These are phyloP conservation scores for Drosophila mettleri DNA, from an alignment of 2,888 invertebrate species.

Conservation along the genomic window DNA sequence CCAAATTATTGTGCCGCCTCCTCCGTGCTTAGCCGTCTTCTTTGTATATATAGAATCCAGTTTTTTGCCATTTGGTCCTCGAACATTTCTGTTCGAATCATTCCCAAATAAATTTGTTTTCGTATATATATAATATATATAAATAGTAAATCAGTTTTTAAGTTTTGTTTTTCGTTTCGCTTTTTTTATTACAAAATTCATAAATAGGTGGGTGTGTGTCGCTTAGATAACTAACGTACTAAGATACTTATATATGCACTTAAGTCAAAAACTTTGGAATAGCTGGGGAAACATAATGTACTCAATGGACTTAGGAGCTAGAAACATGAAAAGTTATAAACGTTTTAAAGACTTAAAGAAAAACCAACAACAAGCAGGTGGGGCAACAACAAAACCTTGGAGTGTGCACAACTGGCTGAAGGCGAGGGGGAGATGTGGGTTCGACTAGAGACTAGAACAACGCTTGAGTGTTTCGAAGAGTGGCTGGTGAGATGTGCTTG, in stretches of 20 bases:
- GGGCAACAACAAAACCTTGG: constrained; percentile 26
- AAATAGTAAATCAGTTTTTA: neutral
- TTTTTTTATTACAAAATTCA: constrained; percentile 69
- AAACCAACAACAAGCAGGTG: constrained; percentile 57
- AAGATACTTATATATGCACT: constrained; percentile 44
- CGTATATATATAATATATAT: too few species aligned
- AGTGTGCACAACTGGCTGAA: constrained; percentile 22
- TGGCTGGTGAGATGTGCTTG: constrained; percentile 7
- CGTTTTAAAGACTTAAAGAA: constrained; percentile 28
- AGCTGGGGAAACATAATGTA: constrained; percentile 69
- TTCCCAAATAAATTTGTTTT: too few species aligned
- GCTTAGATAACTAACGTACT: constrained; percentile 41
- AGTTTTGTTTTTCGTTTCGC: constrained; percentile 13
- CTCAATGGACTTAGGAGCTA: constrained; percentile 54
- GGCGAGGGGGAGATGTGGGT: constrained; percentile 32
- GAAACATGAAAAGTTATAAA: constrained; percentile 45
- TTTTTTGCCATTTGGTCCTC: too few species aligned
- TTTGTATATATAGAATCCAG: too few species aligned
- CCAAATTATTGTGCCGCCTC: too few species aligned
- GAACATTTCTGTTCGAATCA: too few species aligned
- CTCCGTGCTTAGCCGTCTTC: too few species aligned
- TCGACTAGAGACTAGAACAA: constrained; percentile 82
- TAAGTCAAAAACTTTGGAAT: constrained; percentile 71
- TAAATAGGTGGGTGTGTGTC: constrained; percentile 74
- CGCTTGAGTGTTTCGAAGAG: constrained; percentile 64